Evolutionary conservation across 2,888 invertebrate genomes (phyloP).

Genomic region (Balanococcus diminutus): DNA sequence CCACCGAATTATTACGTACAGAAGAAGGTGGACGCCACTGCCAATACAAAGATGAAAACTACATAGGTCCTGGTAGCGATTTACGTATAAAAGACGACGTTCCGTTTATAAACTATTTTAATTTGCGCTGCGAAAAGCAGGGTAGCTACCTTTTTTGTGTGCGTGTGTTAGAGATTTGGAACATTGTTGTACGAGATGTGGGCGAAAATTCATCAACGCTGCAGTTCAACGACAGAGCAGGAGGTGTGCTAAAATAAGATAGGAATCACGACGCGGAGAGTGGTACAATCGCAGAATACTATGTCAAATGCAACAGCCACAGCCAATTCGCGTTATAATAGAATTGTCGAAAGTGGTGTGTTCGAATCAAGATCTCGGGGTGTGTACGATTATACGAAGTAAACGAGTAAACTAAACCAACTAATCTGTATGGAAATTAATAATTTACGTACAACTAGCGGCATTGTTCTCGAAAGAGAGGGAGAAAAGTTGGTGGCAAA

Average conservation of each 20-base stretch:
- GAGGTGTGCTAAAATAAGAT: no score
- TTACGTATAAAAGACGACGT: neutral
- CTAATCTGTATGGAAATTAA: constrained; percentile 11
- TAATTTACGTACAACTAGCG: constrained; percentile 1
- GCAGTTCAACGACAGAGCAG: neutral
- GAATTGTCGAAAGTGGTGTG: neutral
- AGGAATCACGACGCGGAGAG: neutral
- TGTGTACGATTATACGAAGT: neutral
- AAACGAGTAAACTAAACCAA: no score
- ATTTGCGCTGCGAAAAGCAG: no score
- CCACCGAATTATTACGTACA: neutral
- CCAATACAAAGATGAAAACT: neutral
- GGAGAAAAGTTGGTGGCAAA: neutral
- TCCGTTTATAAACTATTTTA: neutral
- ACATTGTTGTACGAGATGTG: neutral
- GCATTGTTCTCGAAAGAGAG: neutral
- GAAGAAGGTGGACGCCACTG: no score
- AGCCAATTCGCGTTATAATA: neutral
- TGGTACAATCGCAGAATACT: neutral
- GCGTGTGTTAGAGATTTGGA: neutral
- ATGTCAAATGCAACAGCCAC: neutral
- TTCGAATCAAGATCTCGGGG: neutral
- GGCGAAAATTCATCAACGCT: neutral
- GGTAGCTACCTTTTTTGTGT: neutral
- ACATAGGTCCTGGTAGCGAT: no score